Evolutionary conservation across 2,797 vertebrate genomes (phyloP).

Genomic region (Phalloptychus januarius): DNA sequence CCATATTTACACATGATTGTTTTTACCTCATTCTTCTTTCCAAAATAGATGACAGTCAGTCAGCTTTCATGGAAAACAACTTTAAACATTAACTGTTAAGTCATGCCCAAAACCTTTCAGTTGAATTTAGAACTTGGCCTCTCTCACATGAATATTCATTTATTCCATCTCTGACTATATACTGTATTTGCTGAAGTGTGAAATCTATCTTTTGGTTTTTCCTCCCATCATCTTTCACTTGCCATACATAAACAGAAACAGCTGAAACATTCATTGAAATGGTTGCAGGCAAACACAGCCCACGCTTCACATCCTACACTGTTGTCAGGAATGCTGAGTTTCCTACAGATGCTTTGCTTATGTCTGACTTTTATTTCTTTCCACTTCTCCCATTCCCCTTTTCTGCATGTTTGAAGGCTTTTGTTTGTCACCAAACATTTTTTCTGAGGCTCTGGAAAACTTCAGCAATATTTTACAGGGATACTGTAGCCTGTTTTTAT

Average conservation of each 20-base stretch:
- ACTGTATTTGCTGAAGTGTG: neutral
- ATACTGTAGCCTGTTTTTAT: slow-evolving; percentile 43
- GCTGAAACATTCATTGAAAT: slow-evolving; percentile 20
- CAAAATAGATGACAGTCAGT: neutral
- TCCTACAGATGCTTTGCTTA: slow-evolving; percentile 50
- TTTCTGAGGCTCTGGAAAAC: slow-evolving; percentile 31
- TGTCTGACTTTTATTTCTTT: slow-evolving; percentile 34
- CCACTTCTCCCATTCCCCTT: slow-evolving; percentile 17
- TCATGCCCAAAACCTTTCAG: neutral
- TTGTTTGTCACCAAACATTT: slow-evolving; percentile 46
- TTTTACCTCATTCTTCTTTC: neutral
- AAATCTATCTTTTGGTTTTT: neutral
- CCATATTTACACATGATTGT: neutral
- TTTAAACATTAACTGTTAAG: neutral
- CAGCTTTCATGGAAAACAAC: slow-evolving; percentile 27
- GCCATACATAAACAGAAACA: slow-evolving; percentile 31
- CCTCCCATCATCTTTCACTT: neutral
- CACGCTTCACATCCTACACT: slow-evolving; percentile 28
- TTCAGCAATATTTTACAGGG: slow-evolving; percentile 23
- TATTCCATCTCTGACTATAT: neutral
- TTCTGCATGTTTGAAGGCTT: slow-evolving; percentile 45
- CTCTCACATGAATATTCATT: neutral
- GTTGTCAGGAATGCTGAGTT: slow-evolving; percentile 25
- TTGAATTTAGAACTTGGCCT: neutral
- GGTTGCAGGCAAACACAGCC: slow-evolving; percentile 25